Base-by-base conservation (phyloP, 2,113 vertebrate species). In the Ochotona princeps region DNA sequence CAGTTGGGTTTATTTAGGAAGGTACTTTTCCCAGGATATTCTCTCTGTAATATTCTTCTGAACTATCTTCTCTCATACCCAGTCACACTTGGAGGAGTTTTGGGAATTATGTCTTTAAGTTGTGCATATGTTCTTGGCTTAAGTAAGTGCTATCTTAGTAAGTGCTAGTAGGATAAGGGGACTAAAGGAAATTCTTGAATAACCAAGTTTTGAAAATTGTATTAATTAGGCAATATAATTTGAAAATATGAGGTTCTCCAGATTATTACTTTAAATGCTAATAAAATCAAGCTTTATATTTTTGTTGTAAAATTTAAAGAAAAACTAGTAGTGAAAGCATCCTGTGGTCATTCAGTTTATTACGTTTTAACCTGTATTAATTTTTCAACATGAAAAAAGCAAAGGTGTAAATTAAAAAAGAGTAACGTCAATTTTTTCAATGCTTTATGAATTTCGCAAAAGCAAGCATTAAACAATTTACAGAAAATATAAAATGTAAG, bases 161-260 rank as follows among this genome's bases (percentile, higher is more conserved):
- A 51, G 17, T 57, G 67, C 65, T 87, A 88, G 67, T 74, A 17
- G 49, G 14, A 85, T 70, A 20, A 80, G n/a, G n/a, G 60, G 25
- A 70, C 69, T 69, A 87, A 87, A 63, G 12, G 21, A 73, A 75
- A 32, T 38, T 21, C 32, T 84, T 89, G 10, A 15, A 82, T 51
- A 32, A 20, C 20, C 65, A 94, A 84, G 15, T 54, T 81, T 87
- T 96, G 79, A 57, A 93, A 82, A 38, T 94, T 85, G 21, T 67
- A 8, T 35, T 85, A 75, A 65, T 57, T 83, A 95, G 51, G 5
- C 8, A 69, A 35, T 78, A 79, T 35, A 70, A 66, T 70, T 9
- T 67, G 66, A 78, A 61, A 1, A 76, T 81, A 32, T 76, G 11
- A 47, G 75, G 5, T 38, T 65, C 15, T 79, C 3, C n/a, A 79